A percentile compares a stretch with the other conserved stretches of the same genome.
Conservation (phyloP, 1,140 invertebrate species). For the Lasaia peninsularis region DNA sequence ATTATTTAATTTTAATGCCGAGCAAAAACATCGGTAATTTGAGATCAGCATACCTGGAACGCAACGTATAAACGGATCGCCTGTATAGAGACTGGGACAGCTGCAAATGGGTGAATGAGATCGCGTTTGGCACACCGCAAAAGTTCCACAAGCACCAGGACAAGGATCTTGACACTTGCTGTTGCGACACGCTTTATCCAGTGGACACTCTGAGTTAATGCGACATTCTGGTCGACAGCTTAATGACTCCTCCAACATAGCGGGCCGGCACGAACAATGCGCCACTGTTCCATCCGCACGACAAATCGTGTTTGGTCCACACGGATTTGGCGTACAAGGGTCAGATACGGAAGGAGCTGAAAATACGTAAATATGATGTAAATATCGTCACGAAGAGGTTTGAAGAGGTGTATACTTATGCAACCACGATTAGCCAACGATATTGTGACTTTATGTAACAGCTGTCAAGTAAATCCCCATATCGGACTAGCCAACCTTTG, state of each 20-base stretch:
- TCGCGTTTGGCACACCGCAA: conserved; percentile 83
- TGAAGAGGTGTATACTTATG: too few species aligned
- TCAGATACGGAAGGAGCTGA: conserved; percentile 76
- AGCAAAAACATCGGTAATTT: conserved; percentile 3
- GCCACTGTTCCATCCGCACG: conserved; percentile 80
- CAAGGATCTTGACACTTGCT: conserved; percentile 87
- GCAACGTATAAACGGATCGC: conserved; percentile 84
- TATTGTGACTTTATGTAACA: too few species aligned
- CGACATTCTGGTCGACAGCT: conserved; percentile 85
- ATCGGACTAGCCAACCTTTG: too few species aligned
- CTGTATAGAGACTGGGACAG: conserved; percentile 81
- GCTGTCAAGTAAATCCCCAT: too few species aligned
- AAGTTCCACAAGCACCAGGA: conserved; percentile 84
- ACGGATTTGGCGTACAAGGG: conserved; percentile 86
- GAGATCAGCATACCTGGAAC: conserved; percentile 77
- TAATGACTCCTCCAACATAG: conserved; percentile 81
- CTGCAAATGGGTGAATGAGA: conserved; percentile 85
- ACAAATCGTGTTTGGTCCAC: conserved; percentile 85
- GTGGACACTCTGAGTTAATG: conserved; percentile 82
- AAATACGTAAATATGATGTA: conserved; percentile 16
- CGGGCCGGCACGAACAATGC: conserved; percentile 82
- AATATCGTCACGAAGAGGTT: too few species aligned
- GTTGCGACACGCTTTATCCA: conserved; percentile 82
- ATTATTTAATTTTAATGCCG: background rate
- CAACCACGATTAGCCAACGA: too few species aligned